Conservation (phyloP, 2,797 vertebrate genomes). For the Hemitrygon akajei region DNA sequence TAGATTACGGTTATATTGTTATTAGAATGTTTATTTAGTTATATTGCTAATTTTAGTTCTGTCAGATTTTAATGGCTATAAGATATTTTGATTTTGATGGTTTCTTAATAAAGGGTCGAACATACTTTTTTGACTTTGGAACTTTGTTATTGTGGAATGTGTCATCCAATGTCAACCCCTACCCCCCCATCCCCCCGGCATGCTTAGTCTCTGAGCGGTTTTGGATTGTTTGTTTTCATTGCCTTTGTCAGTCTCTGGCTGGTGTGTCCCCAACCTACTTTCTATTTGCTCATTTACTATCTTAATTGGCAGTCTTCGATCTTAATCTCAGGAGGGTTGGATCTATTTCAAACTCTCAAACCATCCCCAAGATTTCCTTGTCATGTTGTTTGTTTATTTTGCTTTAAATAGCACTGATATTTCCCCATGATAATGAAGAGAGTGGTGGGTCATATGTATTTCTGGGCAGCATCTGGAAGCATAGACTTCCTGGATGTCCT, state of each 20-base stretch:
- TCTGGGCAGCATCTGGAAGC: not conserved
- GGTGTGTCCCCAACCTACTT: not conserved
- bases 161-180: too few relatives aligned
- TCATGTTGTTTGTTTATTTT: not conserved
- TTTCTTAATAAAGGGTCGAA: too few relatives aligned
- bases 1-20: too few relatives aligned
- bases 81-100: too few relatives aligned
- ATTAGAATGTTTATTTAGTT: too few relatives aligned
- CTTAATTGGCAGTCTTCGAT: not conserved
- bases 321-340: not conserved
- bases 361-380: not conserved
- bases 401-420: not conserved
- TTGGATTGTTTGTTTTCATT: not conserved
- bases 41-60: too few relatives aligned
- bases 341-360: not conserved
- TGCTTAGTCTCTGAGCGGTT: too few relatives aligned
- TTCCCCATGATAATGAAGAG: not conserved
- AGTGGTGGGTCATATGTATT: not conserved
- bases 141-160: too few relatives aligned
- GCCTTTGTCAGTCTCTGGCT: not conserved
- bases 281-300: not conserved
- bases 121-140: too few relatives aligned
- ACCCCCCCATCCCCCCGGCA: too few relatives aligned
- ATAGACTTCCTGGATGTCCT: not conserved
- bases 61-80: too few relatives aligned